Evolutionary conservation across 2,113 vertebrate genomes (phyloP), one percentile per base, ranked within the genome.

Genomic region (Lutjanus erythropterus): DNA sequence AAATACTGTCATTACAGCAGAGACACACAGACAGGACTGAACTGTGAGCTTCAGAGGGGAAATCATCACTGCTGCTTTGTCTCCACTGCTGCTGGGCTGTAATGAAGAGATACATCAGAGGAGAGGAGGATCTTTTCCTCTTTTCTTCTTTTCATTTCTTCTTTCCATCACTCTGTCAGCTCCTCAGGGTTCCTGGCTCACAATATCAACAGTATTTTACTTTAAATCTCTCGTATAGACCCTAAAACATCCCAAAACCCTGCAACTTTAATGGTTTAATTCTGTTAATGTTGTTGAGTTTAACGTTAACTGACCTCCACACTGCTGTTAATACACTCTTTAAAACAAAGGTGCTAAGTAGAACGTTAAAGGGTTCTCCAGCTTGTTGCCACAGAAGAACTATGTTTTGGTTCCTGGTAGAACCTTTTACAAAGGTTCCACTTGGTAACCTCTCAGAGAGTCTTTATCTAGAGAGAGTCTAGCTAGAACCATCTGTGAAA

Each of bases 1-100:
- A 74, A 88, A 92, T 88, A 77, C 86, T 46, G 80, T 86, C 86
- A 90, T 92, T 92, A 92, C 82, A 18, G 6, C 33, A 37, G 64
- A 27, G 59, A 42, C 6, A 49, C 55, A 3, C 47, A 1, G 29
- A 23, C 52, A 6, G 39, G 19, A 31, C 52, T 3, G 47, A 31
- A 14, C 18, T 11, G 37, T 2, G 12, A 21, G 21, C n/a, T n/a
- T n/a, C n/a, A n/a, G n/a, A n/a, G n/a, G n/a, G n/a, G 33, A 60
- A 60, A 60, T 58, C 50, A 21, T n/a, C n/a, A n/a, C 52, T 16
- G 33, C 31, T 9, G 56, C 55, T 18, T 18, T 29, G 55, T 58
- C 55, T 6, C 19, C 15, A 12, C 55, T 6, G 58, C 59, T 29
- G 71, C 56, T 4, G 62, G 44, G 44, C 10, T 3, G n/a, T 67